These are phyloP conservation scores for Eilema sororculum DNA, from an alignment of 2,888 invertebrate species.

Conservation along the genomic window DNA sequence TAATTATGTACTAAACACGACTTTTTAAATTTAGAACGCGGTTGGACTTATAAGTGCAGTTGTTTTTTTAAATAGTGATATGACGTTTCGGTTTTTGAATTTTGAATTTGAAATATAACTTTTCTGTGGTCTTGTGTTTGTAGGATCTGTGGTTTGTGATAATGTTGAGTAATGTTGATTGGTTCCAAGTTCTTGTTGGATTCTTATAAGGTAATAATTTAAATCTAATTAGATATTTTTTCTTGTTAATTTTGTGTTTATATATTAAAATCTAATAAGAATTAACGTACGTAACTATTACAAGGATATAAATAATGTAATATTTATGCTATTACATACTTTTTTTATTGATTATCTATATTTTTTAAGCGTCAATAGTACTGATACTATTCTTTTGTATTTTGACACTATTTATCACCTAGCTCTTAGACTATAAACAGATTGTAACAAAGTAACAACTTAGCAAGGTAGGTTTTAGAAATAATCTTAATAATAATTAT, in stretches of 20 bases:
- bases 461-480: no score
- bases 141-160: constrained; percentile 44
- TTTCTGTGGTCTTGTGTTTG: constrained; percentile 42
- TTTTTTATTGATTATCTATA: neutral
- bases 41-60: constrained; percentile 26
- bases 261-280: neutral
- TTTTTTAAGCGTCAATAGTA: no score
- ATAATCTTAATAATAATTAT: no score
- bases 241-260: neutral
- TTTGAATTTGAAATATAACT: constrained; percentile 35
- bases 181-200: constrained; percentile 60
- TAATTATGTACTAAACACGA: constrained; percentile 32
- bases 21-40: constrained; percentile 14
- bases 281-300: neutral
- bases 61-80: constrained; percentile 33
- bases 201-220: constrained; percentile 70
- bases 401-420: no score
- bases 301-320: neutral
- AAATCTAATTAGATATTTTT: constrained; percentile 16
- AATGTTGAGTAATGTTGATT: constrained; percentile 61
- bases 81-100: constrained; percentile 33
- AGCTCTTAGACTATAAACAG: neutral
- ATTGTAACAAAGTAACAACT: neutral
- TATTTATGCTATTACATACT: neutral
- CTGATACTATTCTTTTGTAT: neutral